phyloP scores from a whole-genome alignment of 2,113 vertebrate genomes.

The Menidia beryllina region DNA sequence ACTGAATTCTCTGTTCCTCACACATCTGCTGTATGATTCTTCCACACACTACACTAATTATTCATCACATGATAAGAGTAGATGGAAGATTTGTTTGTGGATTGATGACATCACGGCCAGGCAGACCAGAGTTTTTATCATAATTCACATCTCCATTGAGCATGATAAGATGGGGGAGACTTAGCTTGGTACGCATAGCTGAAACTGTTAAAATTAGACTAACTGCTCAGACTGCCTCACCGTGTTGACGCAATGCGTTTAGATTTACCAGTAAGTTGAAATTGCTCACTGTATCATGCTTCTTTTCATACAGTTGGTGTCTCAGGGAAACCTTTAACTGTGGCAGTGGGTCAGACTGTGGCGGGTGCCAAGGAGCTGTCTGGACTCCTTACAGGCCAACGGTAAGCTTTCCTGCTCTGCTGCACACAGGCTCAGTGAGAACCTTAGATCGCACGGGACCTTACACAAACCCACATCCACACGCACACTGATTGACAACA shows the following conservation, averaged over 20 bases:
- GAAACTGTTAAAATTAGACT: background rate
- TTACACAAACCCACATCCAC: constrained; percentile 40
- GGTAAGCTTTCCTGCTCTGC: constrained; percentile 77
- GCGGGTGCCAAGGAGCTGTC: constrained; percentile 88
- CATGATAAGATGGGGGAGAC: background rate
- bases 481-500: constrained; percentile 28
- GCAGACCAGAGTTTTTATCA: too few species aligned
- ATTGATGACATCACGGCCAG: background rate
- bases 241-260: too few species aligned
- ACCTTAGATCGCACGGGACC: constrained; percentile 17
- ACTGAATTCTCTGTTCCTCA: too few species aligned
- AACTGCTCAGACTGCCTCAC: too few species aligned
- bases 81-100: background rate
- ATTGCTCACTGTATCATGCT: background rate
- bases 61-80: too few species aligned
- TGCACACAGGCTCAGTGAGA: constrained; percentile 23
- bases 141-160: background rate
- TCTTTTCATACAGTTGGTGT: constrained; percentile 66
- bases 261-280: background rate
- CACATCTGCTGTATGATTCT: too few species aligned
- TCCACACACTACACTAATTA: too few species aligned
- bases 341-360: constrained; percentile 83
- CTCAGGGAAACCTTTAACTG: constrained; percentile 85
- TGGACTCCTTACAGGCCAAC: constrained; percentile 88
- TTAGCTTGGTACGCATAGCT: background rate